phyloP scores from a whole-genome alignment of 2,797 vertebrate species.

The Linurgus olivaceus region DNA sequence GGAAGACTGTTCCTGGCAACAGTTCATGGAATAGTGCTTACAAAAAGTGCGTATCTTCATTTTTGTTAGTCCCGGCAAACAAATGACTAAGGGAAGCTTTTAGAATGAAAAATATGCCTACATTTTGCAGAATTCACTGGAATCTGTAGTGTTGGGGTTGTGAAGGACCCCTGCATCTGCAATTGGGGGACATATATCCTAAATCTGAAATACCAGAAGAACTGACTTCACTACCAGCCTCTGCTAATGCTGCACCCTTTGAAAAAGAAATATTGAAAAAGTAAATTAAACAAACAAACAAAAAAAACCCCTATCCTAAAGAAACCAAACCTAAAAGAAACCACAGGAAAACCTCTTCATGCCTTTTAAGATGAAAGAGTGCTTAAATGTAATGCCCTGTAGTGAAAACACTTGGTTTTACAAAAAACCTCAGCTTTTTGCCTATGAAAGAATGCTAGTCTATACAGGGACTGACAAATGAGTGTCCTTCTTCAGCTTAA shows the following conservation, averaged over 20 bases:
- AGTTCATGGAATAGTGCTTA: neutral
- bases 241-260: neutral
- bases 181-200: fast-evolving
- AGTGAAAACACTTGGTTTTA: neutral
- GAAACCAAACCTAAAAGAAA: neutral
- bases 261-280: neutral
- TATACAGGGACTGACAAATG: neutral
- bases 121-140: neutral
- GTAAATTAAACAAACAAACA: neutral
- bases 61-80: neutral
- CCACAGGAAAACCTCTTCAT: neutral
- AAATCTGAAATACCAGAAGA: neutral
- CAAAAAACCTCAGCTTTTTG: neutral
- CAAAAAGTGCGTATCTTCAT: neutral
- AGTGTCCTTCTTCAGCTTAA: neutral
- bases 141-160: neutral
- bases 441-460: neutral
- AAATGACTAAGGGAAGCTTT: neutral
- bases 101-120: neutral
- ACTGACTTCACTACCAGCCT: neutral
- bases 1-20: neutral
- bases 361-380: neutral
- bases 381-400: neutral
- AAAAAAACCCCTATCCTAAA: too few relatives aligned
- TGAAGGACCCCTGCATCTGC: neutral